A percentile compares a stretch with the other conserved stretches of the same genome.
Evolutionary conservation across 2,113 vertebrate species (phyloP).

Genomic region (Tetrao urogallus): DNA sequence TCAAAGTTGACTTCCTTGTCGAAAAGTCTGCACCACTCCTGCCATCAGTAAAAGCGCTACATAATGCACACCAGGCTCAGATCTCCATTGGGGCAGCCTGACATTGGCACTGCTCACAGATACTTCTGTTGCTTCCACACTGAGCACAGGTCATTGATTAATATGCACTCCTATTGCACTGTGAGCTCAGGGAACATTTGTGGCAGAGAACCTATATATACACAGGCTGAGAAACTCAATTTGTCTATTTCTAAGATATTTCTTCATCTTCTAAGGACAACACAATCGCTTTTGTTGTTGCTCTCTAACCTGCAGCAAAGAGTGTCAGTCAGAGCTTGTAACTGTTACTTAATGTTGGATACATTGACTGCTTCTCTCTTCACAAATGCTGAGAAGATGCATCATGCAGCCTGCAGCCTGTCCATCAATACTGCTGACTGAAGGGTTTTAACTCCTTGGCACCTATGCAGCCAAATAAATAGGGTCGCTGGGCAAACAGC

Average conservation of each 20-base stretch:
- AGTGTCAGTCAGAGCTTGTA: slow-evolving; percentile 9
- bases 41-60: neutral
- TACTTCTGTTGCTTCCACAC: neutral
- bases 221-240: neutral
- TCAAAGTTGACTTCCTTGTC: neutral
- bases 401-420: neutral
- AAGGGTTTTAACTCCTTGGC: slow-evolving; percentile 29
- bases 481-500: slow-evolving; percentile 7
- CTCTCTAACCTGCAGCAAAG: slow-evolving; percentile 13
- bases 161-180: accelerated
- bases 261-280: slow-evolving; percentile 30
- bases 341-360: neutral
- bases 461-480: slow-evolving; percentile 31
- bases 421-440: slow-evolving; percentile 31
- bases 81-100: neutral
- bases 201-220: neutral
- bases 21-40: neutral
- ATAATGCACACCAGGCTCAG: neutral
- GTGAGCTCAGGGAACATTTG: neutral
- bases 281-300: neutral
- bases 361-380: neutral
- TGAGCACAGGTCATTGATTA: neutral
- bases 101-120: neutral
- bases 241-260: neutral
- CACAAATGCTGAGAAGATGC: neutral